Percentiles rank a stretch among this genome's conserved stretches.
Evolutionary conservation across 2,113 vertebrate species (phyloP).

Genomic region (Elephantulus edwardii): DNA sequence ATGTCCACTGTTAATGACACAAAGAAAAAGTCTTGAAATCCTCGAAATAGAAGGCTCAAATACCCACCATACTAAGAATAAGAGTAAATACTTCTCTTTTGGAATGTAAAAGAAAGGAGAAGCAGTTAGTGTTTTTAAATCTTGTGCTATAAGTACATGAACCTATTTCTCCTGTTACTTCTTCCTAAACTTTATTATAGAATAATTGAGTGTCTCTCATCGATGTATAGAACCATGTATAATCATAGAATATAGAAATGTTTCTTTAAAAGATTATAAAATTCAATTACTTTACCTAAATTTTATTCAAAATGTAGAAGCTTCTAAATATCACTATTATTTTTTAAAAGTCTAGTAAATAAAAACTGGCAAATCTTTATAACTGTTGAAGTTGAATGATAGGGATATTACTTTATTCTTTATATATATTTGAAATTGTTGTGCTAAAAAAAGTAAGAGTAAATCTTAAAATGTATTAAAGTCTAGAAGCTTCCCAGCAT

Average conservation of each 20-base stretch:
- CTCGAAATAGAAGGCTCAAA: conserved; percentile 19
- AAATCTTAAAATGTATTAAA: background rate
- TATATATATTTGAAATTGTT: background rate
- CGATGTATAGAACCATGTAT: background rate
- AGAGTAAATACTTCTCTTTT: conserved; percentile 20
- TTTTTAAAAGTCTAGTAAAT: background rate
- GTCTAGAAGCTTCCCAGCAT: background rate
- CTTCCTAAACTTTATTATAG: background rate
- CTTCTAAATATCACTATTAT: background rate
- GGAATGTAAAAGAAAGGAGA: background rate
- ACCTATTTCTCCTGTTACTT: background rate
- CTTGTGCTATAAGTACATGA: background rate
- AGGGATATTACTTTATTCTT: background rate
- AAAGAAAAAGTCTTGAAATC: conserved; percentile 32
- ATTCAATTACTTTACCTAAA: background rate
- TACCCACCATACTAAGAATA: conserved; percentile 8
- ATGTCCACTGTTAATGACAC: background rate
- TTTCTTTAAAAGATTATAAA: conserved; percentile 36
- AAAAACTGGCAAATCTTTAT: background rate
- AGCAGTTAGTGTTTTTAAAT: background rate
- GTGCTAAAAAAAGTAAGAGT: conserved; percentile 24
- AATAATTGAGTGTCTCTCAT: conserved; percentile 13
- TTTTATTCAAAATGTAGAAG: background rate
- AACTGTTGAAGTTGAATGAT: background rate
- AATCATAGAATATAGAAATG: background rate